Evolutionary conservation across 2,113 vertebrate species (phyloP), one percentile per base, ranked within the genome.

Genomic region (Telmatochromis sp.): DNA sequence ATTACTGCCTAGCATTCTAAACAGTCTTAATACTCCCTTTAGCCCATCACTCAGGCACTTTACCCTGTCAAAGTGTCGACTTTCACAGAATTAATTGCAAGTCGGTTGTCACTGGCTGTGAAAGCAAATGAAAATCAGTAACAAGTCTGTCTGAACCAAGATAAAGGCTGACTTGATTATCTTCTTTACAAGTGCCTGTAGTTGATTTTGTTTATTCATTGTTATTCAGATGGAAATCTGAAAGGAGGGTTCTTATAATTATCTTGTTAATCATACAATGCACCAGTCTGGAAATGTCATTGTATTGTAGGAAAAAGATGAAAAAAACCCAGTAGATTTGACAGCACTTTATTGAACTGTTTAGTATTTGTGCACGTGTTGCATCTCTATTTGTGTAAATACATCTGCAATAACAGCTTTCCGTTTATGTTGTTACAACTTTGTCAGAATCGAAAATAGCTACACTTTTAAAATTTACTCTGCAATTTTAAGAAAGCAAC

Each of bases 121-220:
- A 47, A 75, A 75, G 40, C 14, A 75, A 75, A 19, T 47, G 23
- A 45, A 50, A 75, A 75, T 50, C 23, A 31, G 23, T 31, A 5
- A 45, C 40, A 45, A 45, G 37, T 15, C 42, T 75, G 9, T 50
- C 15, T 78, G 23, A 78, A 78, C 42, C 23, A 31, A 50, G 71
- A 78, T 78, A 78, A 50, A 19, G 6, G 40, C 15, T 78, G 71
- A 11, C 42, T 78, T 50, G 14, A 50, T 78, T 8, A 78, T 78
- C 42, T 78, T 78, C 71, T 50, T 45, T 23, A 7, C 71, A 50
- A 10, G 15, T 50, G 42, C 26, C 9, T 78, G 7, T 1, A 50
- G 15, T 19, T 50, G 23, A 75, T 75, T 75, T 50, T 11, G 26
- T 78, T 78, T 12, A 50, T 50, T 78, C 71, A n/a, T 19, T 50